Percentiles rank a stretch among this genome's conserved stretches.
phyloP scores from a whole-genome alignment of 1,140 invertebrate species.

The Probaryconus sp. region DNA sequence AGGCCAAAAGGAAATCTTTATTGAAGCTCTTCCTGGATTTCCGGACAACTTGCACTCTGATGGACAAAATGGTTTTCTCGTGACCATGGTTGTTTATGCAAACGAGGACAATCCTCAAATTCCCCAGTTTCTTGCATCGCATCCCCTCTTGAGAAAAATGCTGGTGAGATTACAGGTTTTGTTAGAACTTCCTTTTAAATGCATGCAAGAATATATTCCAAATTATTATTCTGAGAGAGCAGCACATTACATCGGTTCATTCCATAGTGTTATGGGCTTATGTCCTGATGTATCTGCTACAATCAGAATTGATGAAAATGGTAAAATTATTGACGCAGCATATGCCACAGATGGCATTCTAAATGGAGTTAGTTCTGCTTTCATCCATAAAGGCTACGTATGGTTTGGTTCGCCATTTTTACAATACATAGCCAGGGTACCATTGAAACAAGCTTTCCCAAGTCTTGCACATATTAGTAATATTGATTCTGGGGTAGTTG shows the following conservation, averaged over 20 bases:
- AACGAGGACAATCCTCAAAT: conserved; percentile 79
- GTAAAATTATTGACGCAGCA: conserved; percentile 82
- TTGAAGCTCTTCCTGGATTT: conserved; percentile 87
- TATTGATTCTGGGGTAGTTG: conserved; percentile 30
- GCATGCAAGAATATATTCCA: conserved; percentile 80
- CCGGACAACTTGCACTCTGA: conserved; percentile 89
- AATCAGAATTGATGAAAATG: conserved; percentile 82
- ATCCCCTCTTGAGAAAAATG: conserved; percentile 82
- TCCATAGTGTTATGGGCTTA: conserved; percentile 70
- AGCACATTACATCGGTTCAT: conserved; percentile 79
- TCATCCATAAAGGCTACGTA: conserved; percentile 79
- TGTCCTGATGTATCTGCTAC: conserved; percentile 74
- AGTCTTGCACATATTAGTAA: conserved; percentile 55
- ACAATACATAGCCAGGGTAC: conserved; percentile 82
- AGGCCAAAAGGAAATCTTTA: conserved; percentile 85
- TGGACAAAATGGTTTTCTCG: conserved; percentile 83
- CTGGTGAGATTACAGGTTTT: conserved; percentile 77
- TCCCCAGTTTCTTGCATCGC: conserved; percentile 76
- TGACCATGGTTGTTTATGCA: conserved; percentile 79
- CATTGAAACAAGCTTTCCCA: conserved; percentile 78
- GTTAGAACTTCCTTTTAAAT: conserved; percentile 80
- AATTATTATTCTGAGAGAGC: conserved; percentile 79
- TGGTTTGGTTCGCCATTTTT: conserved; percentile 86
- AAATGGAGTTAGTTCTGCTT: conserved; percentile 80
- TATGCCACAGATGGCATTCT: conserved; percentile 79